phyloP scores from a whole-genome alignment of 2,113 vertebrate genomes.

The Spheniscus mendiculus region DNA sequence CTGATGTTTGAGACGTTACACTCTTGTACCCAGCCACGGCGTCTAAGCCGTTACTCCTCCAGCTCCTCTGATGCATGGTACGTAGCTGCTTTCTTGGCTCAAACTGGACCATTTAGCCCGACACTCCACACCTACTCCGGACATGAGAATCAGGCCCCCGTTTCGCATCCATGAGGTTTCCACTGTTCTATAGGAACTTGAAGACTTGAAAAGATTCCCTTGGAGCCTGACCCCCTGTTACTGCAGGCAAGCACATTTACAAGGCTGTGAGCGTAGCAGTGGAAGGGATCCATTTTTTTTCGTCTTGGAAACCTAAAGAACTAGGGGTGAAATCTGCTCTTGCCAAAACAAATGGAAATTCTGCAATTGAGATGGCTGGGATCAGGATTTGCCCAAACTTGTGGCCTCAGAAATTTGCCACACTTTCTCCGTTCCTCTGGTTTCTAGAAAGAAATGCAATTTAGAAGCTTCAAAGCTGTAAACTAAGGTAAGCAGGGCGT shows the following conservation, averaged over 20 bases:
- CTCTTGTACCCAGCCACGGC: accelerated
- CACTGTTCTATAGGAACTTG: background rate
- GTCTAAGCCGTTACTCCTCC: background rate
- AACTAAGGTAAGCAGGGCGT: background rate
- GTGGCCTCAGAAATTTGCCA: background rate
- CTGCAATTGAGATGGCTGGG: background rate
- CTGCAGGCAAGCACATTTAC: background rate
- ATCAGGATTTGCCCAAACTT: background rate
- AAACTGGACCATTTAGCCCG: background rate
- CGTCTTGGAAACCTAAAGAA: background rate
- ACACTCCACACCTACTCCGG: background rate
- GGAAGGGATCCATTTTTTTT: background rate
- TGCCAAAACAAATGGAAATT: background rate
- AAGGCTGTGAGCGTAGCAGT: background rate
- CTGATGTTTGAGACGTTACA: background rate
- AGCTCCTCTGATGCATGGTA: background rate
- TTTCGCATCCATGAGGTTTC: background rate
- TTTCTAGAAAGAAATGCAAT: background rate
- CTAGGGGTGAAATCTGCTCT: background rate
- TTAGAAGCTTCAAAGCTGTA: background rate
- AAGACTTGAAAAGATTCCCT: background rate
- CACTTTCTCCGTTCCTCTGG: background rate
- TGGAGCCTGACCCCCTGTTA: background rate
- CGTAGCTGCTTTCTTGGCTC: background rate
- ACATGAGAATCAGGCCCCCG: background rate